Conservation (phyloP, 2,113 vertebrate genomes). For the Callospermophilus lateralis region DNA sequence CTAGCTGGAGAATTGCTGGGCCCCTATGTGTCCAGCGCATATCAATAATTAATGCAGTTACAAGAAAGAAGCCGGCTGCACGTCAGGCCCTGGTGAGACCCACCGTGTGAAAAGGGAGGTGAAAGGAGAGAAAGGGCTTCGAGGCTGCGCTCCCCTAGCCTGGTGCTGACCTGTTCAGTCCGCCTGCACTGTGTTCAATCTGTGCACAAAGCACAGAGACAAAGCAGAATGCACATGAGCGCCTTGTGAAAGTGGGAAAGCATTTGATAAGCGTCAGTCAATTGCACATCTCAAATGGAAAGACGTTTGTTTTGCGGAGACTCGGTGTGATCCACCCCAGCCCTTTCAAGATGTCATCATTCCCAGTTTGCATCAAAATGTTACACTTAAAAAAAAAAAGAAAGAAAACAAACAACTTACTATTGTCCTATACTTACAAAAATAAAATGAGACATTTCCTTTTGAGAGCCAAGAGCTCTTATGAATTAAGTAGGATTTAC, state of each 20-base stretch:
- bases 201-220: constrained; percentile 68
- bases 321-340: neutral
- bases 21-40: neutral
- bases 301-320: too few species aligned
- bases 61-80: too few species aligned
- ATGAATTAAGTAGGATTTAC: constrained; percentile 72
- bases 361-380: constrained; percentile 15
- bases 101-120: neutral
- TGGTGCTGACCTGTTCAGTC: constrained; percentile 87
- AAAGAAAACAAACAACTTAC: neutral
- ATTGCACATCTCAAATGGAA: too few species aligned
- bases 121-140: neutral
- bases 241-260: too few species aligned
- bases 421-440: neutral
- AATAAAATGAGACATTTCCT: constrained; percentile 37
- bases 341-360: neutral
- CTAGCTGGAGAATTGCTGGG: neutral
- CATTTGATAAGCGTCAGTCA: too few species aligned
- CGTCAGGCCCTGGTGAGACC: neutral
- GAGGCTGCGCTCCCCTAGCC: constrained; percentile 87
- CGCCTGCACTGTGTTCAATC: constrained; percentile 86
- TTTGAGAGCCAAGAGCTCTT: constrained; percentile 47
- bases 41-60: neutral
- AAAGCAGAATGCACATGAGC: too few species aligned
- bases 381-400: neutral